Base-by-base conservation (phyloP, 2,113 vertebrate species). In the Nycticryphes semicollaris region DNA sequence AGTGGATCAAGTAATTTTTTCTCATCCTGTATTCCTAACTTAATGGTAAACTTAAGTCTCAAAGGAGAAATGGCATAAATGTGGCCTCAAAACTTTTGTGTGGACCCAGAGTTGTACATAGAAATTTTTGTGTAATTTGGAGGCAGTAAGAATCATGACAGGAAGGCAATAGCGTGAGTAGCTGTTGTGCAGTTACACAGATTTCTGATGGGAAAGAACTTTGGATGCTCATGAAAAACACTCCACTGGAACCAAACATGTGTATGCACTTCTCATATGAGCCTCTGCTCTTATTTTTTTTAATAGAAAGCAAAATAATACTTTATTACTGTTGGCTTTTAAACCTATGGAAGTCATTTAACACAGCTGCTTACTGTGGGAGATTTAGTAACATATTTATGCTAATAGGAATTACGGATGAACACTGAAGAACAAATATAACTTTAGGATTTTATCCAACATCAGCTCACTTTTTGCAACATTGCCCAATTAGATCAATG, bases 371-470 rank as follows among this genome's bases (percentile, higher is more conserved):
- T 84, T 96, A 87, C 77, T 84, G 41, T 82, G 80, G 69, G 53
- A 92, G 86, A 82, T 93, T 89, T 87, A 79, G 81, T 92, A 82
- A 50, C 50, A 16, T 90, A 92, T 78, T 96, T 89, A 80, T 87
- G n/a, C 74, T 92, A 87, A 89, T 79, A 94, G 68, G 77, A 95
- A 87, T 87, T 95, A 94, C 0, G 3, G 70, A 82, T 87, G 77
- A 94, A 79, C 66, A 75, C 35, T 19, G 48, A 87, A 93, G 39
- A 90, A 62, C 62, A 93, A 81, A 89, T 94, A 90, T 23, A 90
- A 77, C 51, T 93, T 93, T 5, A 87, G 96, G 88, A 84, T 84
- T 94, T 94, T 76, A 73, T 92, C 92, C 88, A 95, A 72, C 45
- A 75, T 91, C 95, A 87, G 57, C 86, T 94, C 53, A 31, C 39